A percentile compares a stretch with the other conserved stretches of the same genome.
Conservation (phyloP, 2,113 vertebrate genomes). For the Antechinus flavipes region DNA sequence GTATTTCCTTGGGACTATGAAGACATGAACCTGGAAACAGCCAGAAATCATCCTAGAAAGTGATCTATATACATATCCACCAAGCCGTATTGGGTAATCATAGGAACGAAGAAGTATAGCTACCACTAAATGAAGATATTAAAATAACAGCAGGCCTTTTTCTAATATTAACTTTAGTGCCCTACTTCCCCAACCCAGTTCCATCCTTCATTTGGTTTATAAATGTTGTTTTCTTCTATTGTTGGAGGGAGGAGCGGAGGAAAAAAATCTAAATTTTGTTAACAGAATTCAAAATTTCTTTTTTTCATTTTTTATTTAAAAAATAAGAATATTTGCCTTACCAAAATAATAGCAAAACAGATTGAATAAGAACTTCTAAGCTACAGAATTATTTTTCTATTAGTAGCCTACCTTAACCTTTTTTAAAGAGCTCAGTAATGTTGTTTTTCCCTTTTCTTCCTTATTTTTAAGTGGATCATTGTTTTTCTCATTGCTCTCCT, state of each 20-base stretch:
- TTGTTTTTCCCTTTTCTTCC: no score
- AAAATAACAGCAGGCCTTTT: background rate
- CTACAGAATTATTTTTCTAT: accelerated
- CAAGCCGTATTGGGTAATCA: background rate
- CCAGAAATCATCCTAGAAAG: background rate
- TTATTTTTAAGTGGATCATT: background rate
- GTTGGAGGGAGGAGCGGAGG: background rate
- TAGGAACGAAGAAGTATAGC: background rate
- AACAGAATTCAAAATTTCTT: background rate
- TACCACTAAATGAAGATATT: background rate
- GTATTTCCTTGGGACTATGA: background rate
- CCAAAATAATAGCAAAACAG: background rate
- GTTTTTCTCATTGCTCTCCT: background rate
- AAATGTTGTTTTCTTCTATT: background rate
- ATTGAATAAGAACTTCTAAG: background rate
- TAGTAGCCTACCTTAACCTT: accelerated
- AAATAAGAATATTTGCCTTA: background rate
- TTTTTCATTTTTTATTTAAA: background rate
- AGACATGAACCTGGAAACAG: background rate
- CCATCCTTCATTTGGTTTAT: background rate
- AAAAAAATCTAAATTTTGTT: background rate
- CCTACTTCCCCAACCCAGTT: background rate
- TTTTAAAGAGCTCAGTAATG: background rate
- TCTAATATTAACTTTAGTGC: background rate
- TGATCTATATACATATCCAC: background rate